A percentile compares a stretch with the other conserved stretches of the same genome.
Evolutionary conservation across 2,888 invertebrate genomes (phyloP).

Genomic region (Pammene fasciana): DNA sequence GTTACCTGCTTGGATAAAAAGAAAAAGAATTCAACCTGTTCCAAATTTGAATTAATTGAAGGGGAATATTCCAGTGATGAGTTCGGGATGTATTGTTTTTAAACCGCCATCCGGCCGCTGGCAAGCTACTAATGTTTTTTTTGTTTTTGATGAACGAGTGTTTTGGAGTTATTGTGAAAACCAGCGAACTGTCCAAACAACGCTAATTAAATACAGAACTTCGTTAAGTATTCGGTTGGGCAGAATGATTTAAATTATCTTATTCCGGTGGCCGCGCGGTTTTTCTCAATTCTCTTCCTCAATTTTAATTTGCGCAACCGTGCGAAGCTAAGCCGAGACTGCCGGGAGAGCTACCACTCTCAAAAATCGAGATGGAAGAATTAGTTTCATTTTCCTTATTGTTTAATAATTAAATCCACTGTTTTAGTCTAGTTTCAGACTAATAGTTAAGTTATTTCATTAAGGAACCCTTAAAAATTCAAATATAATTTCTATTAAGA

Average conservation of each 20-base stretch:
- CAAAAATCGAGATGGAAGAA: no score
- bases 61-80: conserved; percentile 31
- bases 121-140: conserved; percentile 14
- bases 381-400: no score
- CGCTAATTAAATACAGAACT: conserved; percentile 39
- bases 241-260: conserved; percentile 24
- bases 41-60: conserved; percentile 66
- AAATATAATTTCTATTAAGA: no score
- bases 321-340: background rate
- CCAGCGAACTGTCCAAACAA: conserved; percentile 32
- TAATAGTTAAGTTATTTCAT: no score
- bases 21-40: conserved; percentile 71
- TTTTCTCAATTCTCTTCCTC: background rate
- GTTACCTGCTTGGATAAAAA: conserved; percentile 69
- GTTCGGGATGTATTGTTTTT: conserved; percentile 35
- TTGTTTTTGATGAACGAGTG: conserved; percentile 28
- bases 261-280: conserved; percentile 17
- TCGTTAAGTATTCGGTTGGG: conserved; percentile 40
- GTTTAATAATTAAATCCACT: no score
- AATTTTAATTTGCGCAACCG: background rate
- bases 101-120: conserved; percentile 24
- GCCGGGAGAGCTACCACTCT: background rate
- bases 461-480: no score
- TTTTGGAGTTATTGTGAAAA: conserved; percentile 30
- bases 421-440: no score